Evolutionary conservation across 1,140 invertebrate species (phyloP), one percentile per base, ranked within the genome.

Genomic region (Zaprionus taronus): DNA sequence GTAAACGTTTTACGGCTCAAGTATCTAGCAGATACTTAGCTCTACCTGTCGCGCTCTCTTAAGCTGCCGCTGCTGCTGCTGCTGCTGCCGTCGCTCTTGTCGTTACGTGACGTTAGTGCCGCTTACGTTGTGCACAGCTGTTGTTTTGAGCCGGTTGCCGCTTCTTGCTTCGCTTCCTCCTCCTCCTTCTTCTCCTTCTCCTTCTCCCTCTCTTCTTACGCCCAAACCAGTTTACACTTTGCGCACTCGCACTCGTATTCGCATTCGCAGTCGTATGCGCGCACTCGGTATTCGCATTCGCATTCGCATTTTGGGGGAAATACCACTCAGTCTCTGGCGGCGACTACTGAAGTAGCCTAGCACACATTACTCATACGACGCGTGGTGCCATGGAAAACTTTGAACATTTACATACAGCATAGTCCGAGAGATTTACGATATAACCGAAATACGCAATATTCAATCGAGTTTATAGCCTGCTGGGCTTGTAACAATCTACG

Each of bases 1-100:
- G 84, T 91, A 85, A 77, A 91, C 75, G 41, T 47, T 47, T 77
- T 84, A 84, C 73, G 80, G 61, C 58, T 85, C 72, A 68, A 65
- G 55, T 74, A 83, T 34, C 61, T 64, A 47, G 65, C 14, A 53
- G 56, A 49, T 77, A 31, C 22, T 66, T 64, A 58, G 60, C 51
- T n/a, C 63, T 65, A 72, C 58, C 69, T 58, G 72, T 58, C 20
- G 53, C 31, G 51, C 69, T 44, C 69, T 66, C 69, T 44, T 64
- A 51, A 28, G 24, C 11, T 5, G 31, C 22, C 3, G 22, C 53
- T 28, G 34, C 6, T 12, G 22, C 28, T 12, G 22, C 28, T 9
- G 28, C 28, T 9, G 28, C 9, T 34, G 9, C 31, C 53, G 4
- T 57, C 34, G 47, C 61, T 41, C 41, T 73, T 12, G 31, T n/a